phyloP scores from a whole-genome alignment of 2,888 invertebrate species.

The Drosophila conformis region DNA sequence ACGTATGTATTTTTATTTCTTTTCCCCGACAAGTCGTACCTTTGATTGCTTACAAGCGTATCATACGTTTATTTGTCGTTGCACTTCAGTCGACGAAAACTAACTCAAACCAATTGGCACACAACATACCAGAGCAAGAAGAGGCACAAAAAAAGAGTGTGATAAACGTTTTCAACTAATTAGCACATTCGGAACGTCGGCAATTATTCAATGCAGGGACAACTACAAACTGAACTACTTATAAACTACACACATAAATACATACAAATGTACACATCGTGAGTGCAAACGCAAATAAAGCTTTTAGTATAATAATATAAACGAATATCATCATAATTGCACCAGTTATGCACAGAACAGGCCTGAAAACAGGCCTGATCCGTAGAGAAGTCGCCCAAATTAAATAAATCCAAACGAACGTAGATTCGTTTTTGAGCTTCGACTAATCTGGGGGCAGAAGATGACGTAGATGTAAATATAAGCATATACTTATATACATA shows the following conservation, averaged over 20 bases:
- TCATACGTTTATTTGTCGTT: conserved; percentile 18
- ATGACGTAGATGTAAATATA: background rate
- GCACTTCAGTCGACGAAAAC: conserved; percentile 43
- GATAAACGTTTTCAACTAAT: conserved; percentile 73
- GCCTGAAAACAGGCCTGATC: background rate
- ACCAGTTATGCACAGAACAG: conserved; percentile 31
- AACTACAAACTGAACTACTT: conserved; percentile 31
- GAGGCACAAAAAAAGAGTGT: conserved; percentile 29
- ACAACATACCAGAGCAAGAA: conserved; percentile 14
- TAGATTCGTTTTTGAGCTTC: background rate
- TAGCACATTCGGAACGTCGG: conserved; percentile 61
- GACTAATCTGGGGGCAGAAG: background rate
- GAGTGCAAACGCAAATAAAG: conserved; percentile 16
- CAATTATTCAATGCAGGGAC: conserved; percentile 53
- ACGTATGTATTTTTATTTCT: background rate
- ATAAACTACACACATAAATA: conserved; percentile 1
- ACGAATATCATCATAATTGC: conserved; percentile 10
- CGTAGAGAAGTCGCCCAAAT: conserved; percentile 5
- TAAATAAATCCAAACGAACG: conserved; percentile 21
- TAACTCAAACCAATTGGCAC: conserved; percentile 41
- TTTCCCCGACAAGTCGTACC: conserved; percentile 19
- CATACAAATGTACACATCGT: conserved; percentile 12
- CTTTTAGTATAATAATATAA: conserved; percentile 33
- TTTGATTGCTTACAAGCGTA: conserved; percentile 6
- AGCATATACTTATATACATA: background rate